Conservation (phyloP, 2,113 vertebrate genomes). For the Ptilonorhynchus violaceus region DNA sequence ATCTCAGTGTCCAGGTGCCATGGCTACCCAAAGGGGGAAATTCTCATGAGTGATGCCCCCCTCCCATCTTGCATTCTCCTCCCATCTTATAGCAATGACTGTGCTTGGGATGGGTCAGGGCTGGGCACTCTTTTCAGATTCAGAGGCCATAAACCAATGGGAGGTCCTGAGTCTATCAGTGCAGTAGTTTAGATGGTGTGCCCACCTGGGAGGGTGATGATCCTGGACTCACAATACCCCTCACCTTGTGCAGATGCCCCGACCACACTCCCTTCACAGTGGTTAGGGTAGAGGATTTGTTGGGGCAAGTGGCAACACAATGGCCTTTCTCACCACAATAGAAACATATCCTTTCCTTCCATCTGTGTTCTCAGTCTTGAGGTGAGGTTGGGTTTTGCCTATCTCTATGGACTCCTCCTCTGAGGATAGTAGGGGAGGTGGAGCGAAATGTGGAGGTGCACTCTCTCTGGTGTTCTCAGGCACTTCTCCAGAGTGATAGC, state of each 20-base stretch:
- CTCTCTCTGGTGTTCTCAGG: background rate
- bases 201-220: background rate
- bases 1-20: background rate
- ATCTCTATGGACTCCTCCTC: background rate
- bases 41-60: background rate
- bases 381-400: background rate
- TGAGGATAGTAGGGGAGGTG: background rate
- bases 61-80: background rate
- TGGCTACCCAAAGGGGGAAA: background rate
- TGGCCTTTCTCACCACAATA: background rate
- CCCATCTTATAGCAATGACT: background rate
- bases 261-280: background rate
- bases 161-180: background rate
- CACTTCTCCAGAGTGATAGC: background rate
- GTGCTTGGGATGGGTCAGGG: background rate
- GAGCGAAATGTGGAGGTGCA: background rate
- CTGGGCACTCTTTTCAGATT: background rate
- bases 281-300: background rate
- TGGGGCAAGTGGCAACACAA: background rate
- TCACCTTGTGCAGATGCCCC: background rate
- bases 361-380: background rate
- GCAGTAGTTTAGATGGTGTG: background rate
- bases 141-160: background rate
- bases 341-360: background rate
- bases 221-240: background rate